phyloP scores from a whole-genome alignment of 2,113 vertebrate species.

The Glaucidium brasilianum region DNA sequence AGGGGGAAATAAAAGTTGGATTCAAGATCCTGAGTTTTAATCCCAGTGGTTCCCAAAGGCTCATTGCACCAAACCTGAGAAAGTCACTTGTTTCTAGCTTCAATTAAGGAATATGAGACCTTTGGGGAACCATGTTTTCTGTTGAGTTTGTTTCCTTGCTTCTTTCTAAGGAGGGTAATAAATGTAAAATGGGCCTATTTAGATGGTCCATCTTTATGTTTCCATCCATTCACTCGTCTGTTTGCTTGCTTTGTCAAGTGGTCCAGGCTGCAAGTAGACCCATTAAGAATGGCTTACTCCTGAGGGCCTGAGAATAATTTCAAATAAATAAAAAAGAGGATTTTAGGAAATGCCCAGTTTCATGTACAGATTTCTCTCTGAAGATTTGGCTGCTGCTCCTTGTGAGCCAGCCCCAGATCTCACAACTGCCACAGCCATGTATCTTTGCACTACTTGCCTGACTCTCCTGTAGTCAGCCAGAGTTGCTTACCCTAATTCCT shows the following conservation, averaged over 20 bases:
- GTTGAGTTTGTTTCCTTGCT: neutral
- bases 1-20: conserved; percentile 37
- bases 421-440: neutral
- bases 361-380: neutral
- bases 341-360: neutral
- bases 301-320: neutral
- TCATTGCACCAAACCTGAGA: conserved; percentile 31
- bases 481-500: neutral
- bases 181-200: neutral
- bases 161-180: conserved; percentile 24
- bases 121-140: conserved; percentile 10
- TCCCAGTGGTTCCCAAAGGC: neutral
- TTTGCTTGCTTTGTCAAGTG: neutral
- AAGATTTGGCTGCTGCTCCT: neutral
- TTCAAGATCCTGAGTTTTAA: conserved; percentile 40
- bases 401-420: neutral
- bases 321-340: neutral
- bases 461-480: neutral
- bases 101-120: neutral
- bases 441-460: neutral
- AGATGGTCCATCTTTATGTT: neutral
- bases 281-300: neutral
- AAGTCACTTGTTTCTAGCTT: conserved; percentile 46
- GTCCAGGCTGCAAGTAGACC: neutral
- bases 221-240: neutral